Base-by-base conservation (phyloP, 2,888 invertebrate genomes). In the Cactoblastis cactorum region DNA sequence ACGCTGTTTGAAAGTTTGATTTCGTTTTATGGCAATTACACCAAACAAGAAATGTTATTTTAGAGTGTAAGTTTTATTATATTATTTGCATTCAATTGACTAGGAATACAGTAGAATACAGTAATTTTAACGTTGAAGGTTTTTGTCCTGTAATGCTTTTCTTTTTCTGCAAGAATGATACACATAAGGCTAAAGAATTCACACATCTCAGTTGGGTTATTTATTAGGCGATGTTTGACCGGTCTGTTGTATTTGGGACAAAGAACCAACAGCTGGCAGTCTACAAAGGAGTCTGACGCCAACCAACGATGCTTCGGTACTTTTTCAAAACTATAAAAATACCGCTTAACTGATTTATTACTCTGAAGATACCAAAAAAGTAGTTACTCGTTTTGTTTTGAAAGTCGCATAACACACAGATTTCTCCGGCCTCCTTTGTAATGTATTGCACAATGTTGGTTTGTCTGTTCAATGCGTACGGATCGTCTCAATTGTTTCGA, bases 361-460 rank as follows among this genome's bases (percentile, higher is more conserved):
- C 70, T 63, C 61, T 63, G 63, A 58, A 55, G 64, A 55, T 65
- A 56, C 68, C 62, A 65, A 74, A 73, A 76, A 71, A 73, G 71
- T 67, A 63, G 72, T 69, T 64, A 68, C 71, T 69, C 75, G 82
- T 80, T 78, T 72, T 69, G 69, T 69, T 69, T 71, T 71, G 72
- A 80, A 80, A 77, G 75, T 77, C 62, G 68, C 69, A 71, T 80
- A 74, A 74, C 69, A 71, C 71, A 67, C 71, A 75, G 81, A 75
- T 83, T 81, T 84, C 83, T 78, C 83, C 73, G 80, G 74, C 77
- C 77, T 80, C 78, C 75, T 82, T 87, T 88, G 84, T 86, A 70
- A 70, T 69, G 67, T 63, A 70, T 86, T 86, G 84, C 84, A 83
- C 84, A 87, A 85, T 82, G 75, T 72, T 68, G 63, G 66, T 71